phyloP scores from a whole-genome alignment of 2,888 invertebrate species.

The Limnephilus auricula region DNA sequence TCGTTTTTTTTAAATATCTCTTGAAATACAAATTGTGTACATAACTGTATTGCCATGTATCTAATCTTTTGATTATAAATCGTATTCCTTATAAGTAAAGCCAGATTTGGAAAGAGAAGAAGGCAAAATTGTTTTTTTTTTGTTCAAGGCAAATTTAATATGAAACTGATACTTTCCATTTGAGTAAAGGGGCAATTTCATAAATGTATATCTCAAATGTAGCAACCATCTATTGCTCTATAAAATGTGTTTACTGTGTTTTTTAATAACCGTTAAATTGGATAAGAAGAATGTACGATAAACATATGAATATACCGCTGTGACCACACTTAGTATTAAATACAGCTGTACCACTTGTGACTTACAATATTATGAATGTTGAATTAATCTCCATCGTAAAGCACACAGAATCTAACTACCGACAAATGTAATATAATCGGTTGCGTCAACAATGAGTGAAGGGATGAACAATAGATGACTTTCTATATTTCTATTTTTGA shows the following conservation, averaged over 20 bases:
- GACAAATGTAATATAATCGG: not conserved
- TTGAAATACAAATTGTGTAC: too few relatives aligned
- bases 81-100: not conserved
- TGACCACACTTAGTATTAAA: not conserved
- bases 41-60: not conserved
- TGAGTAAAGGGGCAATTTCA: not conserved
- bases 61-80: not conserved
- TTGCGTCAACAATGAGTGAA: not conserved
- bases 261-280: not conserved
- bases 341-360: not conserved
- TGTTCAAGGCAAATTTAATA: not conserved
- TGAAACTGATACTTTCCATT: not conserved
- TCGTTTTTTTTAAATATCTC: too few relatives aligned
- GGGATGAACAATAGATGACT: not conserved
- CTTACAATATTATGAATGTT: not conserved
- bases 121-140: too few relatives aligned
- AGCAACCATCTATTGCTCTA: not conserved
- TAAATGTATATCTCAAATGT: not conserved
- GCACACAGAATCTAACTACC: not conserved
- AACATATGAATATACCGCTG: not conserved
- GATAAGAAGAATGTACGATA: not conserved
- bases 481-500: too few relatives aligned
- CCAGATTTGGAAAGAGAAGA: not conserved
- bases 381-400: not conserved
- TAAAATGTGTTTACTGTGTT: not conserved